Conservation (phyloP, 2,113 vertebrate species). For the Ceyx cyanopectus region DNA sequence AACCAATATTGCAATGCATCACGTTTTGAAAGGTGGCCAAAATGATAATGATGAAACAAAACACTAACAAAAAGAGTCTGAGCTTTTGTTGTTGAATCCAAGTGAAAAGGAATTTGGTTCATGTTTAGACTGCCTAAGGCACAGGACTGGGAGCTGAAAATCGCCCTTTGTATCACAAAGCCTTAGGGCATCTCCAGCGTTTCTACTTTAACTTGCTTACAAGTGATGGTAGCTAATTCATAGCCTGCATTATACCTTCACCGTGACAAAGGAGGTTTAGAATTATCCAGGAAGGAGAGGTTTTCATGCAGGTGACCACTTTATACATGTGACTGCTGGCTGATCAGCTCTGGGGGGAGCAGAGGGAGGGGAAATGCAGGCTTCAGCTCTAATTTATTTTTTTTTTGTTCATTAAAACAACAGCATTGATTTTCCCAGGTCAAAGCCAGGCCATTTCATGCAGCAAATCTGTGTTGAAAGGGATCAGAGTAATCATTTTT, state of each 20-base stretch:
- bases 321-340: not conserved
- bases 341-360: not conserved
- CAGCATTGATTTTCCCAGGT: conserved; percentile 70
- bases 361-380: not conserved
- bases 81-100: conserved; percentile 37
- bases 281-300: not conserved
- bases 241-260: not conserved
- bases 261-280: conserved; percentile 1
- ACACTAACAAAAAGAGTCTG: conserved; percentile 1
- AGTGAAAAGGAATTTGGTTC: conserved; percentile 61
- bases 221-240: conserved; percentile 33
- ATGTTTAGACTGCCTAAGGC: conserved; percentile 28
- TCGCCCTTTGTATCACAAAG: conserved; percentile 10
- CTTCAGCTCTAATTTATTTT: conserved; percentile 11
- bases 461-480: conserved; percentile 63
- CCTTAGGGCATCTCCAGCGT: not conserved
- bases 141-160: not conserved
- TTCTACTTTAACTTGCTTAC: conserved; percentile 33
- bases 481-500: conserved; percentile 72
- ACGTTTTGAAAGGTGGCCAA: conserved; percentile 37
- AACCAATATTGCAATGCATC: conserved; percentile 5
- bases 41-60: conserved; percentile 43
- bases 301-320: not conserved
- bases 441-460: conserved; percentile 64
- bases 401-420: conserved; percentile 61